Percentiles rank a stretch among this genome's conserved stretches.
phyloP scores from a whole-genome alignment of 2,113 vertebrate species.

The Romanogobio albipinnatus region DNA sequence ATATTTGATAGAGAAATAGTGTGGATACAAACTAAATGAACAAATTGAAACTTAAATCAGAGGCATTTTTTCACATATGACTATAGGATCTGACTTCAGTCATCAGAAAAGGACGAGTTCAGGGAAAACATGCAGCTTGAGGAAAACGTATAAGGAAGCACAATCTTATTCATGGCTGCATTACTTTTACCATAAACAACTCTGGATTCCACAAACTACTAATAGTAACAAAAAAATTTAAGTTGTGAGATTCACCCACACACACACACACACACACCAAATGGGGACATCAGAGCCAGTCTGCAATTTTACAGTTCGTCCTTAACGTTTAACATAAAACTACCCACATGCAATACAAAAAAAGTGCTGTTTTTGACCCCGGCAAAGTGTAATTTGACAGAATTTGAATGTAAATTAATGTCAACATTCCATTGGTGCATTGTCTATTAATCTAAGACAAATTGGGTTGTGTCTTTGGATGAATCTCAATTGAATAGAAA shows the following conservation, averaged over 20 bases:
- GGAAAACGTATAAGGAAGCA: background rate
- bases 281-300: background rate
- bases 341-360: background rate
- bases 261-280: background rate
- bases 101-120: background rate
- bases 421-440: background rate
- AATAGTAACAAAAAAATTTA: background rate
- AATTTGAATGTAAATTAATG: conserved; percentile 1
- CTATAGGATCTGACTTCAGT: background rate
- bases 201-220: background rate
- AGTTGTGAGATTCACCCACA: background rate
- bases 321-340: background rate
- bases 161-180: background rate
- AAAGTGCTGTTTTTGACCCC: background rate
- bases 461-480: background rate
- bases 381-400: background rate
- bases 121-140: background rate
- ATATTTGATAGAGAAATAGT: background rate
- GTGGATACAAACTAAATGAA: background rate
- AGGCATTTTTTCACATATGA: background rate
- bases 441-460: background rate
- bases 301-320: background rate
- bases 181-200: background rate
- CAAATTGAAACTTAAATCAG: background rate
- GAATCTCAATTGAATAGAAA: background rate